These are phyloP conservation scores for Pseudorhombus dupliciocellatus DNA, from an alignment of 2,113 vertebrate species.

Conservation along the genomic window DNA sequence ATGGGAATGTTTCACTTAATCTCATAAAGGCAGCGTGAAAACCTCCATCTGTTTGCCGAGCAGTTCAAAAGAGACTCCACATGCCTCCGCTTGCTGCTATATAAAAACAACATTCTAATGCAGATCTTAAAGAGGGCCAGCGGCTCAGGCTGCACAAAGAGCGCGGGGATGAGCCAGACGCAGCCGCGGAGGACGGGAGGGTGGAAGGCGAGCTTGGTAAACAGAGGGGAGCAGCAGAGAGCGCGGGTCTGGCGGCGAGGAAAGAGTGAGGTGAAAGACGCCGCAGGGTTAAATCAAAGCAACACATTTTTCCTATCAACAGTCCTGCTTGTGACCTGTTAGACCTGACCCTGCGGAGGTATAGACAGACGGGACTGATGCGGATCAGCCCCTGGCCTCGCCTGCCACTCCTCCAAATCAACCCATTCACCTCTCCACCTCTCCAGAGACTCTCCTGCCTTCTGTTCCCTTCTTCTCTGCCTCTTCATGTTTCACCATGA, in stretches of 20 bases:
- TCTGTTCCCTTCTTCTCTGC: conserved; percentile 34
- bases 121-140: conserved; percentile 67
- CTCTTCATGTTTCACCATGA: conserved; percentile 60
- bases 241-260: neutral
- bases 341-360: conserved; percentile 38
- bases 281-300: conserved; percentile 49
- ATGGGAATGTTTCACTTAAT: conserved; percentile 82
- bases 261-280: conserved; percentile 22
- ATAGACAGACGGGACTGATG: conserved; percentile 21
- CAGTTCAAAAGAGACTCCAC: conserved; percentile 77
- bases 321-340: conserved; percentile 21
- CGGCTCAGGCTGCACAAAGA: conserved; percentile 73
- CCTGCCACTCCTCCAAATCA: conserved; percentile 52
- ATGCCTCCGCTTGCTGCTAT: conserved; percentile 80
- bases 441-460: neutral
- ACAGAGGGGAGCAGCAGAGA: conserved; percentile 25
- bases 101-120: conserved; percentile 80
- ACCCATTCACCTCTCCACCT: conserved; percentile 57
- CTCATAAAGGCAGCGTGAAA: conserved; percentile 79
- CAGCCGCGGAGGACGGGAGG: conserved; percentile 46
- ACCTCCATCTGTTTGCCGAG: conserved; percentile 73
- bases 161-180: conserved; percentile 62
- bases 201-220: conserved; percentile 49
- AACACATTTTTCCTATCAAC: conserved; percentile 48
- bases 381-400: conserved; percentile 42